These are phyloP conservation scores for Metopolophium dirhodum DNA, from an alignment of 1,140 invertebrate species.

Conservation along the genomic window DNA sequence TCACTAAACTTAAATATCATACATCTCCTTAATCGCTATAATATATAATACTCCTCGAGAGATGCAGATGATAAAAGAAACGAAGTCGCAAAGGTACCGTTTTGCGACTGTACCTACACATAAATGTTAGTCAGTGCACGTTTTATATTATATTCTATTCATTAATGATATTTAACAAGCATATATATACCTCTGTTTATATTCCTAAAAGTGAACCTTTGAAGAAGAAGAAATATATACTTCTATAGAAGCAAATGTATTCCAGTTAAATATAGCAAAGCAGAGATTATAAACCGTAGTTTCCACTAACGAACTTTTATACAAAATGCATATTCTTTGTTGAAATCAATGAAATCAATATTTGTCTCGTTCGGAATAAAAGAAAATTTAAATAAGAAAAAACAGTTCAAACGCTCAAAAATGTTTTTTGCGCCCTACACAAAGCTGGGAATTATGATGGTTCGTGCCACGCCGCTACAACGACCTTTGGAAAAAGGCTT, in stretches of 20 bases:
- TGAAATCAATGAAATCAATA: conserved; percentile 2
- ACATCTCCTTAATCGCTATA: neutral
- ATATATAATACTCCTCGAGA: neutral
- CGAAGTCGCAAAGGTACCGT: neutral
- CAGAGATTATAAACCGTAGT: neutral
- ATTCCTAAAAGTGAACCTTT: neutral
- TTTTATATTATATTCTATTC: neutral
- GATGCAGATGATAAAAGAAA: neutral
- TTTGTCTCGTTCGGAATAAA: neutral
- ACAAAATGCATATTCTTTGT: neutral
- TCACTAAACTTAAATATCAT: neutral
- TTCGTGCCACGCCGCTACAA: neutral
- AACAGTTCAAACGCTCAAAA: neutral
- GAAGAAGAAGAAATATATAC: neutral
- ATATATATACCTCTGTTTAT: neutral
- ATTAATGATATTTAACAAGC: conserved; percentile 1
- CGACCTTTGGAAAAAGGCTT: neutral
- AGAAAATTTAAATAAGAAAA: neutral
- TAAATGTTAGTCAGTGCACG: neutral
- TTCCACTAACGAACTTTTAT: neutral
- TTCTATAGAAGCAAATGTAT: neutral
- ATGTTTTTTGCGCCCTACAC: neutral
- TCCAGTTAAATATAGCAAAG: neutral
- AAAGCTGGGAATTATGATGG: neutral
- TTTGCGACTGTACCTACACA: neutral